These are phyloP conservation scores for Doris montereyensis DNA, from an alignment of 2,888 invertebrate species.

Conservation along the genomic window DNA sequence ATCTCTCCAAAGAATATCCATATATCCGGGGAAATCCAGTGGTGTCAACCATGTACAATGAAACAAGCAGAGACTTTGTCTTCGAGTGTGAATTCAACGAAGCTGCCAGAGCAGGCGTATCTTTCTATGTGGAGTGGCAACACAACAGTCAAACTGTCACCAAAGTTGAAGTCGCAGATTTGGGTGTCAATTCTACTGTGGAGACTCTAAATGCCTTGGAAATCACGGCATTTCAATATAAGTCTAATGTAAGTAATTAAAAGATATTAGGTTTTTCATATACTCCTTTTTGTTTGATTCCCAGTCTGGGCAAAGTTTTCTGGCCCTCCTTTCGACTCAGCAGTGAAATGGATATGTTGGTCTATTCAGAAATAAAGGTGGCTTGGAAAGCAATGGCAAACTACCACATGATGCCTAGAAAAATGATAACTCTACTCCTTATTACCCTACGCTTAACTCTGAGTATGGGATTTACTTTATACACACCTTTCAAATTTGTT, in stretches of 20 bases:
- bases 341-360: no score
- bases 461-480: no score
- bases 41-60: conserved; percentile 44
- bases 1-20: conserved; percentile 53
- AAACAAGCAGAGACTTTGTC: conserved; percentile 38
- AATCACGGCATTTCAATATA: conserved; percentile 44
- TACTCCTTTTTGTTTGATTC: no score
- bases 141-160: conserved; percentile 35
- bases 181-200: conserved; percentile 22
- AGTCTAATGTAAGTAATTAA: conserved; percentile 45
- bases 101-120: conserved; percentile 35
- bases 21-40: conserved; percentile 45
- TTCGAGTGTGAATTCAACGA: conserved; percentile 48
- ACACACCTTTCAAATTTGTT: no score
- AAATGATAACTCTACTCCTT: no score
- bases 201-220: conserved; percentile 30
- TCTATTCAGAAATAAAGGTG: no score
- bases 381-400: no score
- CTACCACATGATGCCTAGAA: no score
- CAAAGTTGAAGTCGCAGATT: background rate
- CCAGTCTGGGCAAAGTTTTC: no score
- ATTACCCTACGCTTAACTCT: no score
- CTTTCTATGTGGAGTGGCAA: conserved; percentile 44
- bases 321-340: no score
- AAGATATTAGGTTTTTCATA: no score